These are phyloP conservation scores for Creontiades dilutus DNA, from an alignment of 2,888 invertebrate species.

Conservation along the genomic window DNA sequence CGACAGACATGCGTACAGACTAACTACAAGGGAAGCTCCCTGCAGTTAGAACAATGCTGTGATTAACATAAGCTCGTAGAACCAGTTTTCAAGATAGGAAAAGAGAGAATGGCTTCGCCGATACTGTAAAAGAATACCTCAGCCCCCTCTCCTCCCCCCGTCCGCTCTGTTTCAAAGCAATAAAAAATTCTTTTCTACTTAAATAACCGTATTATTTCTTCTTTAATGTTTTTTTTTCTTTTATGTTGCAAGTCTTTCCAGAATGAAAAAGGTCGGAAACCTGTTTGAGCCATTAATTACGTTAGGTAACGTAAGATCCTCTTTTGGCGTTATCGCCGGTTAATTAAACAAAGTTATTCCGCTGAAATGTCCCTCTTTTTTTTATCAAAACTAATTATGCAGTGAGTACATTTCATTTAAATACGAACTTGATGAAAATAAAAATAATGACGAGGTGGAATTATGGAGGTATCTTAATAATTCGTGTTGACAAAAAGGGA, in stretches of 20 bases:
- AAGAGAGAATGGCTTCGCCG: conserved; percentile 67
- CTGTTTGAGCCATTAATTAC: neutral
- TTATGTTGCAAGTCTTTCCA: conserved; percentile 6
- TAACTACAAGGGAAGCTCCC: conserved; percentile 71
- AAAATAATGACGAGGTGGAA: no score
- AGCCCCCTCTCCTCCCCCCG: conserved; percentile 8
- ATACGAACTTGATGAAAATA: no score
- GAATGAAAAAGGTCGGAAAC: conserved; percentile 20
- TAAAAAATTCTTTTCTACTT: conserved; percentile 34
- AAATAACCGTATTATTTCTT: conserved; percentile 38
- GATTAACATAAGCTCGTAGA: conserved; percentile 71
- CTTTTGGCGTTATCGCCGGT: neutral
- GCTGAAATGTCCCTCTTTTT: neutral
- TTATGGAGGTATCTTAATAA: no score
- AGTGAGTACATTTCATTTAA: neutral
- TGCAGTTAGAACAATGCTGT: conserved; percentile 72
- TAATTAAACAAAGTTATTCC: neutral
- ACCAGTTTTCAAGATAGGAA: conserved; percentile 70
- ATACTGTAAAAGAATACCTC: conserved; percentile 69
- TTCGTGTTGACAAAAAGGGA: no score
- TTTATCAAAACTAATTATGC: neutral
- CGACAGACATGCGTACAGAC: conserved; percentile 71
- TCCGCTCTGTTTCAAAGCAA: neutral
- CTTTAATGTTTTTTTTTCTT: conserved; percentile 29
- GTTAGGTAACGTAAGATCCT: neutral